Base-by-base conservation (phyloP, 2,113 vertebrate species). In the Serinus canaria region DNA sequence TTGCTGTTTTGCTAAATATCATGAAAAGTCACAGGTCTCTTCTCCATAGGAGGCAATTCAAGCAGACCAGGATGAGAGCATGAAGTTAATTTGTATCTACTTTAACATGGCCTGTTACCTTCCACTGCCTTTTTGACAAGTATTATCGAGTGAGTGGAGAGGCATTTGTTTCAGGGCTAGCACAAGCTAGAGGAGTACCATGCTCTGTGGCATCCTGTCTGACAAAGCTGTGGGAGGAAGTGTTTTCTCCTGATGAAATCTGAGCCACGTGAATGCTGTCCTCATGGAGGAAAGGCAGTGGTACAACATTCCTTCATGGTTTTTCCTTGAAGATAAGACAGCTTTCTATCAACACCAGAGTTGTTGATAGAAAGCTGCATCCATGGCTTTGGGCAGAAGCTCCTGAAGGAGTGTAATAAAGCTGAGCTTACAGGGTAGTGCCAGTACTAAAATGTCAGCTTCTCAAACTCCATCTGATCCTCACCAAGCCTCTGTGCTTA, bases 241-340 rank as follows among this genome's bases (percentile, higher is more conserved):
- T 70, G 19, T 20, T 70, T 44, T 72, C 16, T 53, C 2, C 31
- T 46, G 35, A 7, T 37, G 47, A 56, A 43, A 7, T 62, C 46
- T 50, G 27, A 73, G 8, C 28, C 23, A 33, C 2, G 7, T 0
- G 1, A 53, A 74, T 21, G 17, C 41, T 77, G 49, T 15, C 22
- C 7, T 74, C 17, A 44, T 21, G 24, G 37, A 73, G 15, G 22
- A 23, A 52, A 94, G 10, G 37, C 63, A 53, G 20, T 49, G 8
- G 4, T 70, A 43, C 44, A 80, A 27, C 28, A 64, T 20, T 74
- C 18, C 25, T 81, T 58, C 43, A 17, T 49, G 28, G 12, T 28
- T 80, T 90, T 35, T 39, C 23, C 49, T 72, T 64, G 66, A 84
- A 89, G 59, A n/a, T 15, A 64, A 76, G 27, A 49, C 21, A 92